A percentile compares a stretch with the other conserved stretches of the same genome.
Conservation (phyloP, 1,140 invertebrate genomes). For the Brachystomella parvula region DNA sequence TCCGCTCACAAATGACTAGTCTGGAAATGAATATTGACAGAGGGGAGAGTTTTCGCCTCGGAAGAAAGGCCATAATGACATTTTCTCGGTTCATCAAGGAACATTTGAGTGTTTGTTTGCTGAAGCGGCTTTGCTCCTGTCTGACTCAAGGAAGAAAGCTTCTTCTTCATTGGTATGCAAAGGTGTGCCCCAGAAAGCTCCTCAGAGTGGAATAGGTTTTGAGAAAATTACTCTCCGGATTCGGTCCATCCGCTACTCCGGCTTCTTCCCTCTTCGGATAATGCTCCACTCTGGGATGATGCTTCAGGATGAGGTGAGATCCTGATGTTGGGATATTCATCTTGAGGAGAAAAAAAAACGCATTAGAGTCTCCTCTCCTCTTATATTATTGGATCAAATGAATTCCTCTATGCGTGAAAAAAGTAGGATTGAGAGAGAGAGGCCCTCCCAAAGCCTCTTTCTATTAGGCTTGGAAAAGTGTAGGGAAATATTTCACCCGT, state of each 20-base stretch:
- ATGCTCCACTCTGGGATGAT: neutral
- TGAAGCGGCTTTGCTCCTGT: too few relatives aligned
- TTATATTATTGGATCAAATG: constrained; percentile 15
- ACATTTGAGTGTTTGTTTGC: constrained; percentile 21
- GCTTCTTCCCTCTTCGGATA: neutral
- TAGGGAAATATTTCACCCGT: neutral
- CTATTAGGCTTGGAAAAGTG: neutral
- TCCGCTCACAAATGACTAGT: neutral
- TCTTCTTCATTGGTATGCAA: constrained; percentile 31
- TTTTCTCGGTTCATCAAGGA: constrained; percentile 20
- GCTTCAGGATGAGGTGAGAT: neutral
- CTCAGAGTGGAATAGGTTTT: constrained; percentile 29
- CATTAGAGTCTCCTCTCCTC: constrained; percentile 6
- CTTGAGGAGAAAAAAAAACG: neutral
- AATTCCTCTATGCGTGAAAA: constrained; percentile 9
- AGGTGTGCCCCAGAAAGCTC: constrained; percentile 23
- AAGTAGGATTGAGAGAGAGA: neutral
- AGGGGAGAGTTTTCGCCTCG: neutral
- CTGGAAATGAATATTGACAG: neutral
- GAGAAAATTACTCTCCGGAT: constrained; percentile 30
- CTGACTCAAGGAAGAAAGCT: neutral
- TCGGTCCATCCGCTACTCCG: constrained; percentile 15
- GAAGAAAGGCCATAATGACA: neutral
- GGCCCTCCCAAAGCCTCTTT: neutral
- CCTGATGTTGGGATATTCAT: neutral